These are phyloP conservation scores for Acrocyrtus sp. DNA, from an alignment of 2,888 invertebrate species.

Conservation along the genomic window DNA sequence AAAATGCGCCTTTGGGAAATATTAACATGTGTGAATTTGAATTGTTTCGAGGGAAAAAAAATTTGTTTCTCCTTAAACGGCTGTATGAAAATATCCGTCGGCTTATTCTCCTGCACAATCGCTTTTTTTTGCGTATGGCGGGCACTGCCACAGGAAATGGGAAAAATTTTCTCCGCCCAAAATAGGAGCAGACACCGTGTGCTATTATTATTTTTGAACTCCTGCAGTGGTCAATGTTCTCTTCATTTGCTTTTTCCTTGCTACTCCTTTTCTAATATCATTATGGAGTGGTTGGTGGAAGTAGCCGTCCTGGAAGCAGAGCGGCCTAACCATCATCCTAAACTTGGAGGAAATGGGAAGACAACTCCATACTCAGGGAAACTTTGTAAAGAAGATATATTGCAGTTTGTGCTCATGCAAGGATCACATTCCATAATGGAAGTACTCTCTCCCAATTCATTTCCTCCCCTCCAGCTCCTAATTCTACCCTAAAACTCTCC, in stretches of 20 bases:
- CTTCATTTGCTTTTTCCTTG: too few relatives aligned
- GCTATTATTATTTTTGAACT: not conserved
- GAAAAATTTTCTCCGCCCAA: not conserved
- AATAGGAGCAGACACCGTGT: not conserved
- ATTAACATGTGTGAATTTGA: slow-evolving; percentile 38
- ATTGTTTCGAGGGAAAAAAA: slow-evolving; percentile 29
- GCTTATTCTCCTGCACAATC: not conserved
- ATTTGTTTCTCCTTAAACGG: too few relatives aligned
- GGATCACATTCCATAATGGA: too few relatives aligned
- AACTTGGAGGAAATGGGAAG: not conserved
- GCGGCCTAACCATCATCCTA: not conserved
- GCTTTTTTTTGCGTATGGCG: not conserved
- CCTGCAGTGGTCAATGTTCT: too few relatives aligned
- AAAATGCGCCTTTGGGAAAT: slow-evolving; percentile 39
- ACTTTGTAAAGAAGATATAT: not conserved
- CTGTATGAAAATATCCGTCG: not conserved
- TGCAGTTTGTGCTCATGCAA: not conserved
- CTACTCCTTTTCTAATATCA: not conserved
- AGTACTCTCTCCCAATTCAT: not conserved
- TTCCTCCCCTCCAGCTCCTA: not conserved
- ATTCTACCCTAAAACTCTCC: not conserved
- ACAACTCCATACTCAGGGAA: not conserved
- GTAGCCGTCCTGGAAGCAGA: not conserved
- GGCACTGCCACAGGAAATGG: not conserved
- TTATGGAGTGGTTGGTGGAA: not conserved